Evolutionary conservation across 1,140 invertebrate species (phyloP).

Genomic region (Cyclargus thomasi): DNA sequence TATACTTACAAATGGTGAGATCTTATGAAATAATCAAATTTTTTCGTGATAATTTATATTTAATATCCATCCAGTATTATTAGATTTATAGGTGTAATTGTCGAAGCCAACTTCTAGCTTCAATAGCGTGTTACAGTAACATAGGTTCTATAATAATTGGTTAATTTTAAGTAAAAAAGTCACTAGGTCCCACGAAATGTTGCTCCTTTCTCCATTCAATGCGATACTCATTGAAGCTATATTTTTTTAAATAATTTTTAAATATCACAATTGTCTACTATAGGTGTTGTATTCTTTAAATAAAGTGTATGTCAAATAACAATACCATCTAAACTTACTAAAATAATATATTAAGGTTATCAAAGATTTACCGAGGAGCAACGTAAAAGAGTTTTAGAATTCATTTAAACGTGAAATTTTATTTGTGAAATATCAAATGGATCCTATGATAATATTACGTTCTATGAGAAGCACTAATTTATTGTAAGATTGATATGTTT

Average conservation of each 20-base stretch:
- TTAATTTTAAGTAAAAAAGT: slow-evolving; percentile 43
- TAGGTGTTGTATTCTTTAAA: slow-evolving; percentile 2
- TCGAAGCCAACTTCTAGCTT: slow-evolving; percentile 54
- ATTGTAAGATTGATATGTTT: background rate
- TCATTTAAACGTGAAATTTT: slow-evolving; percentile 29
- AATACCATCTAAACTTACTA: slow-evolving; percentile 10
- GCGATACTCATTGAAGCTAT: background rate
- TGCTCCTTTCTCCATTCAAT: slow-evolving; percentile 18
- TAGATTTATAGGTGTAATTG: slow-evolving; percentile 66
- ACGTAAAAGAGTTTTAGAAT: slow-evolving; percentile 31
- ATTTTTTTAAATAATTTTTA: slow-evolving; percentile 13
- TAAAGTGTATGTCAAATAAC: background rate
- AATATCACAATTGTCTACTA: background rate
- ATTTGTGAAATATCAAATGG: background rate
- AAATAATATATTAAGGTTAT: slow-evolving; percentile 1
- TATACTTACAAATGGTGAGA: slow-evolving; percentile 67
- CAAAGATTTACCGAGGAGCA: slow-evolving; percentile 16
- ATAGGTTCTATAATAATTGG: slow-evolving; percentile 49
- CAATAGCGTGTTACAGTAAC: slow-evolving; percentile 53
- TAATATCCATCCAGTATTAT: slow-evolving; percentile 73
- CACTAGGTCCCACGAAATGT: slow-evolving; percentile 17
- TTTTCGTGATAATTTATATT: slow-evolving; percentile 65
- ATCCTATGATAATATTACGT: slow-evolving; percentile 7
- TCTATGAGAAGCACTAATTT: background rate
- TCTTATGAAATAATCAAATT: slow-evolving; percentile 70